Base-by-base conservation (phyloP, 2,888 invertebrate species). In the Meteorus cinctellus region DNA sequence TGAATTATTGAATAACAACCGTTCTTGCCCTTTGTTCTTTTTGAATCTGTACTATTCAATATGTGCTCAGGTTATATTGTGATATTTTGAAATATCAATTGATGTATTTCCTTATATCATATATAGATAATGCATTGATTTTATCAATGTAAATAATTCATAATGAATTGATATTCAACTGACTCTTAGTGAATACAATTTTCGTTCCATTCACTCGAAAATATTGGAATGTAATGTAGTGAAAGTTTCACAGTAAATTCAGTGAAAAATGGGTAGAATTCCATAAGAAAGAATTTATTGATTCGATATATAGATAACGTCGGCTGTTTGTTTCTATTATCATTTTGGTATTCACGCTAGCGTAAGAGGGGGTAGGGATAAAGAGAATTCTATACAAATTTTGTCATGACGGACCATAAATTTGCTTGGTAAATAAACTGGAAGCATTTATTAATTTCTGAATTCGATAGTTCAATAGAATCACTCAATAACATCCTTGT, bases 291-390 rank as follows among this genome's bases (percentile, higher is more conserved):
- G 41, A 16, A 16, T n/a, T 19, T 8, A 65, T 41, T 65, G 41
- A 65, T 65, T 65, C 14, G 2, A 10, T 29, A 48, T 36, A 31
- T 34, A 73, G 73, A 59, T 73, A 66, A 73, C 73, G 51, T 73
- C 34, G 27, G n/a, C 12, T 73, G 59, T 73, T 73, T 73, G 66
- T 73, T 66, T 73, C 65, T 68, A 65, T 73, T 66, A 55, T 65
- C 16, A 45, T 41, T 60, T 55, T 1, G 55, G 55, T 19, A 19
- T 55, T 55, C 10, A 19, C 3, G 6, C 8, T 1, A 24, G 1
- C 4, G n/a, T n/a, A 6, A 55, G n/a, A n/a, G n/a, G 16, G 16
- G n/a, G 19, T n/a, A 8, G 19, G 19, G 19, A 8, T 2, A 55
- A 19, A 5, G 1, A n/a, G 4, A 55, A 24, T 55, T 19, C 2